Evolutionary conservation across 2,113 vertebrate genomes (phyloP).

Genomic region (Motacilla alba): DNA sequence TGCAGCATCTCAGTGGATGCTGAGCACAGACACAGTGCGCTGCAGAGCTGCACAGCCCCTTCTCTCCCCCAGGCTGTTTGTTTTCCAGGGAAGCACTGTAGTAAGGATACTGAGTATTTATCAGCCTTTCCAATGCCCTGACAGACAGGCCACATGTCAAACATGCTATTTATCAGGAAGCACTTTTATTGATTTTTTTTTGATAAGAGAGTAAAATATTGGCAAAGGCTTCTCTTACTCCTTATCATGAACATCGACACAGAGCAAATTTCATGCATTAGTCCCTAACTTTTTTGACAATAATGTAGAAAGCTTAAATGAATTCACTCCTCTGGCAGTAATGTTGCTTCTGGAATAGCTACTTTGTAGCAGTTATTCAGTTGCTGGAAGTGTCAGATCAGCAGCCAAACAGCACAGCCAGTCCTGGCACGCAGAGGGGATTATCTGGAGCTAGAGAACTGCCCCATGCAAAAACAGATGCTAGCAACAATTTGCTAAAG

Average conservation of each 20-base stretch:
- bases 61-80: background rate
- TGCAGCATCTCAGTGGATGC: background rate
- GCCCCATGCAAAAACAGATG: background rate
- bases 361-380: background rate
- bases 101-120: background rate
- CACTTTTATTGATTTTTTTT: slow-evolving; percentile 38
- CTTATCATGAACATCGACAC: background rate
- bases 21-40: rapidly evolving
- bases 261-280: background rate
- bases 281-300: background rate
- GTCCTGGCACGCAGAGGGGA: background rate
- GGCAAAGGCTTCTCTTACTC: slow-evolving; percentile 13
- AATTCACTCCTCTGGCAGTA: background rate
- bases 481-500: background rate
- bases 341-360: background rate
- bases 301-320: background rate
- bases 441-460: background rate
- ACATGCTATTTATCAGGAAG: slow-evolving; percentile 30
- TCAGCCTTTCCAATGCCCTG: background rate
- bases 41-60: background rate
- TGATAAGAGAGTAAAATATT: slow-evolving; percentile 48
- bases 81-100: background rate
- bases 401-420: slow-evolving; percentile 19
- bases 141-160: background rate
- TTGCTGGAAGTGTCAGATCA: background rate